Evolutionary conservation across 1,140 invertebrate genomes (phyloP).

Genomic region (Euura lappo): DNA sequence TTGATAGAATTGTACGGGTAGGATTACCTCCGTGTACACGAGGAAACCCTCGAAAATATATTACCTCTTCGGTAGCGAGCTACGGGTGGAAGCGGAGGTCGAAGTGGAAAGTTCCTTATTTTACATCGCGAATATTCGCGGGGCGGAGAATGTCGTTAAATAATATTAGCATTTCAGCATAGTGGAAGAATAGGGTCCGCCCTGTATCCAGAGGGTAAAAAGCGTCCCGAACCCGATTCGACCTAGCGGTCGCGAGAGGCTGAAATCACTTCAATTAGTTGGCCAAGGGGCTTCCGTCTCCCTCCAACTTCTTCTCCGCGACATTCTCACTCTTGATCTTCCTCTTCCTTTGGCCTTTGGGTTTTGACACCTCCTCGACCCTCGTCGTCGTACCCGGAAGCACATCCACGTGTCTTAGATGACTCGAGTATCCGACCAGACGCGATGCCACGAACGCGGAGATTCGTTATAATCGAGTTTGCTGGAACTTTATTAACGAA

Average conservation of each 20-base stretch:
- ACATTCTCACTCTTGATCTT: neutral
- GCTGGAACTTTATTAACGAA: neutral
- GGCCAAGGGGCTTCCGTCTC: neutral
- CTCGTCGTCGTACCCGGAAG: neutral
- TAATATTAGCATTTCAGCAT: neutral
- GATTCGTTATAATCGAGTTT: neutral
- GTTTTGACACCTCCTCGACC: neutral
- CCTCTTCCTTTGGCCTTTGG: neutral
- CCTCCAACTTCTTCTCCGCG: neutral
- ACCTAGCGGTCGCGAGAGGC: neutral
- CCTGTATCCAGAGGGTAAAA: neutral
- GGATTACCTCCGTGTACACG: neutral
- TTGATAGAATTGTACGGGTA: conserved; percentile 11
- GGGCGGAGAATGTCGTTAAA: neutral
- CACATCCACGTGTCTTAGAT: neutral
- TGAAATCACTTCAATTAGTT: conserved; percentile 1
- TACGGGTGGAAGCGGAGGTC: too few relatives aligned
- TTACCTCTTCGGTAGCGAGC: neutral
- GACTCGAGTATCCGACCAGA: neutral
- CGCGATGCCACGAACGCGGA: neutral
- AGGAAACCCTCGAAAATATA: neutral
- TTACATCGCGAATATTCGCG: neutral
- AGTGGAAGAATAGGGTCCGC: neutral
- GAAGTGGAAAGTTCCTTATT: neutral
- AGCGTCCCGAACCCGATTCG: neutral